Conservation (phyloP, 2,113 vertebrate genomes). For the Datnioides undecimradiatus region DNA sequence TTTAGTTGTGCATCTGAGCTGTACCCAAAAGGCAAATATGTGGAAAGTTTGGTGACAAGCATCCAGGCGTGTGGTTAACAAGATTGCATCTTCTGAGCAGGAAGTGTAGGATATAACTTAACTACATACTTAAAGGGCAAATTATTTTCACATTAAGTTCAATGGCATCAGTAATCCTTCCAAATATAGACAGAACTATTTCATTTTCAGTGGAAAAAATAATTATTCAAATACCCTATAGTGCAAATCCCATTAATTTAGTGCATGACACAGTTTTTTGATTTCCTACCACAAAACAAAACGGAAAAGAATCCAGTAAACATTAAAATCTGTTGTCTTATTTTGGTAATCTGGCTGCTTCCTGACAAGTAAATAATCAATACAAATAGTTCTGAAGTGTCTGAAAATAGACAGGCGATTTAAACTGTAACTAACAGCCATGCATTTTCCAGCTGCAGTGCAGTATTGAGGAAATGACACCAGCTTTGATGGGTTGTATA, state of each 20-base stretch:
- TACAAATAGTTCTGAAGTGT: conserved; percentile 83
- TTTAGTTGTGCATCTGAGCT: conserved; percentile 74
- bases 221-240: conserved; percentile 83
- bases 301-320: conserved; percentile 75
- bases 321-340: conserved; percentile 82
- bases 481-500: conserved; percentile 87
- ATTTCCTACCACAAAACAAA: conserved; percentile 76
- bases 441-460: conserved; percentile 81
- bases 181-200: conserved; percentile 82
- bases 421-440: conserved; percentile 83
- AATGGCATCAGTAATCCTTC: conserved; percentile 78
- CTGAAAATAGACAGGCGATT: conserved; percentile 83
- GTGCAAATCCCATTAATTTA: conserved; percentile 83
- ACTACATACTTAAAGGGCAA: conserved; percentile 70
- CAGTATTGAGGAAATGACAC: conserved; percentile 86
- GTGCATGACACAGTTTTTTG: conserved; percentile 81
- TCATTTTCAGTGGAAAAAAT: conserved; percentile 74
- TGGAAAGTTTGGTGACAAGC: conserved; percentile 79
- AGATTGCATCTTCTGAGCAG: conserved; percentile 78
- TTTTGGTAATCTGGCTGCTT: conserved; percentile 81
- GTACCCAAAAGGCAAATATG: conserved; percentile 80
- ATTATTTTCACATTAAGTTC: conserved; percentile 78
- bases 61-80: conserved; percentile 75
- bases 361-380: conserved; percentile 85
- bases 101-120: conserved; percentile 74